phyloP scores from a whole-genome alignment of 2,113 vertebrate genomes.

The Bucco capensis region DNA sequence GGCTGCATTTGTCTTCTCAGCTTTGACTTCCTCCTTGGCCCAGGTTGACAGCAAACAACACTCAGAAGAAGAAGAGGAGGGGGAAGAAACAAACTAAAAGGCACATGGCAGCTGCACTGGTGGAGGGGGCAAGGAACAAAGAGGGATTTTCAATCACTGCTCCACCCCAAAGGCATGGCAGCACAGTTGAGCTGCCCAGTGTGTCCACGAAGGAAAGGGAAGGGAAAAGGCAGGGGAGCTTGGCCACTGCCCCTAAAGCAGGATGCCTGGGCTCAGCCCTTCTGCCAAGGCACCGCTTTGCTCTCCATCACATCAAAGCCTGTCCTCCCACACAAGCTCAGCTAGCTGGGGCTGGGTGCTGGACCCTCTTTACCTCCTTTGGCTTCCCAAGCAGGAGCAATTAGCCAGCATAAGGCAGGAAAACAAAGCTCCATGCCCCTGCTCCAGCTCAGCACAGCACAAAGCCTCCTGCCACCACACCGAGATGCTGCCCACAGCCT shows the following conservation, averaged over 20 bases:
- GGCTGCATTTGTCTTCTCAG: conserved; percentile 13
- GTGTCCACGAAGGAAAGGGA: background rate
- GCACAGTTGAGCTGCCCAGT: rapidly evolving
- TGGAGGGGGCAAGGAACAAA: background rate
- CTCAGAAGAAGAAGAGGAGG: background rate
- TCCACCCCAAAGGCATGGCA: background rate
- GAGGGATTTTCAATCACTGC: background rate
- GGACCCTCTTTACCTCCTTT: background rate
- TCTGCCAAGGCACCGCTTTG: background rate
- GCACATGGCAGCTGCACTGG: background rate
- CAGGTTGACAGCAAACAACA: background rate
- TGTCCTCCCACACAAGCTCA: background rate
- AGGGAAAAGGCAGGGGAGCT: background rate
- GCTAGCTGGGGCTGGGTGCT: background rate
- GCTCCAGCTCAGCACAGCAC: background rate
- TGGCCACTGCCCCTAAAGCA: background rate
- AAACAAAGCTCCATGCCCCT: background rate
- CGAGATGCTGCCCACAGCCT: background rate
- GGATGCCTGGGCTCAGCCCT: background rate
- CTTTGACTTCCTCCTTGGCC: background rate
- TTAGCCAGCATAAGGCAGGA: background rate
- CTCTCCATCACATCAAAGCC: background rate
- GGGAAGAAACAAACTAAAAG: too few relatives aligned
- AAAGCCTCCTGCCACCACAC: background rate
- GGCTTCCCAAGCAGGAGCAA: background rate